Evolutionary conservation across 2,113 vertebrate species (phyloP), one percentile per base, ranked within the genome.

Genomic region (Trogon melanurus): DNA sequence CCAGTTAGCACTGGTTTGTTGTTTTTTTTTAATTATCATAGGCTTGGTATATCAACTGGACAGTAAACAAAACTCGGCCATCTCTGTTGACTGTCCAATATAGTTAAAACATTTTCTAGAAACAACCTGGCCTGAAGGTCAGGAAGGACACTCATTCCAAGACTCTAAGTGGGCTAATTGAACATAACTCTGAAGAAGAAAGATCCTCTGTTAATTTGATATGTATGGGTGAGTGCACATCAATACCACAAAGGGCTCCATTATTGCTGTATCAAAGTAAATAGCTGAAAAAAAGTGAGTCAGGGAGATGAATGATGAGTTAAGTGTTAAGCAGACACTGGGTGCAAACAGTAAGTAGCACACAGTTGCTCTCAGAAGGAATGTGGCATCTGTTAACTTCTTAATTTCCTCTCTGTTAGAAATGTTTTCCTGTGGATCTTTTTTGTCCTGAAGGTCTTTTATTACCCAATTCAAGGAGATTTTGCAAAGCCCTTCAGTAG

Each of bases 261-360:
- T 98, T 98, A 97, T 89, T 96, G 96, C 97, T 97, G 96, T 98
- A 98, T 98, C 98, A 97, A 94, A 85, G 93, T 96, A 98, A 98
- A 98, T 88, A 97, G 97, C 84, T 74, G 93, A 93, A 91, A 97
- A 41, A 97, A 97, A 95, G 88, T 66, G 85, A 95, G 87, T 79
- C 84, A 72, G 75, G 50, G 90, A 96, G 91, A 93, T 86, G 92
- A 94, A 95, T 94, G 96, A 96, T 91, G 93, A 97, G 91, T 89
- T 78, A 84, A 96, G 91, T 89, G 82, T 75, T 84, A 94, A 95
- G 91, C 57, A 93, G 93, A 90, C 51, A 86, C 70, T 61, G 79
- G 95, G 45, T 58, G 67, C 93, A 95, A 88, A 93, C 60, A 93
- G 71, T 45, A 76, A 92, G 79, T 36, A 88, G 56, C 80, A 38